Evolutionary conservation across 2,888 invertebrate species (phyloP).

Genomic region (Leptinotarsa haldemani): DNA sequence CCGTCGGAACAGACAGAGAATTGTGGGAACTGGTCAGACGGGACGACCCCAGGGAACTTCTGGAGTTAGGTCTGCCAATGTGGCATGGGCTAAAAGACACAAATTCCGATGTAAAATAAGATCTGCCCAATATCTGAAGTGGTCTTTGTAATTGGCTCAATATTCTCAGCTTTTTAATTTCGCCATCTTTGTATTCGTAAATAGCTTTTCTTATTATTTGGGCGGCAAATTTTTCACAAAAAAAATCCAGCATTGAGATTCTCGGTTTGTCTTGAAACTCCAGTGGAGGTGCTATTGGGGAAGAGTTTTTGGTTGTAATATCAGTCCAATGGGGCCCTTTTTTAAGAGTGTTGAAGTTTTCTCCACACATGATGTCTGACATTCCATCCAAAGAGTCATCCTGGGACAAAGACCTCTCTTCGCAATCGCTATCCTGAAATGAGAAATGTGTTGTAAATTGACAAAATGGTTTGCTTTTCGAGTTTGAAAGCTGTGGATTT

Average conservation of each 20-base stretch:
- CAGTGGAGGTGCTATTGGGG: constrained; percentile 84
- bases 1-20: constrained; percentile 77
- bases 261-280: constrained; percentile 81
- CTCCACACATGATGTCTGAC: constrained; percentile 83
- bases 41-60: constrained; percentile 81
- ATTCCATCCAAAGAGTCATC: constrained; percentile 80
- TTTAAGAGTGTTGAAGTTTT: constrained; percentile 85
- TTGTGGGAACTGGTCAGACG: constrained; percentile 88
- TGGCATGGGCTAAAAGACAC: constrained; percentile 74
- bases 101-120: constrained; percentile 71
- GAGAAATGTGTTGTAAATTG: too few species aligned
- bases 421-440: constrained; percentile 85
- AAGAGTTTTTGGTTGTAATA: constrained; percentile 68
- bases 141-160: constrained; percentile 46
- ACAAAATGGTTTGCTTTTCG: too few species aligned
- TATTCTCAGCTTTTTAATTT: constrained; percentile 44
- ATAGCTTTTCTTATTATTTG: constrained; percentile 68
- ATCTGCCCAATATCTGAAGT: constrained; percentile 51
- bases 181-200: constrained; percentile 63
- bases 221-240: constrained; percentile 66
- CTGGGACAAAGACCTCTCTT: constrained; percentile 82
- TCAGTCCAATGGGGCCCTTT: constrained; percentile 77
- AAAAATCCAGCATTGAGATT: constrained; percentile 62
- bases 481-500: too few species aligned
- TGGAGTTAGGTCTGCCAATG: constrained; percentile 74